These are phyloP conservation scores for Polyommatus icarus DNA, from an alignment of 2,888 invertebrate species.

Conservation along the genomic window DNA sequence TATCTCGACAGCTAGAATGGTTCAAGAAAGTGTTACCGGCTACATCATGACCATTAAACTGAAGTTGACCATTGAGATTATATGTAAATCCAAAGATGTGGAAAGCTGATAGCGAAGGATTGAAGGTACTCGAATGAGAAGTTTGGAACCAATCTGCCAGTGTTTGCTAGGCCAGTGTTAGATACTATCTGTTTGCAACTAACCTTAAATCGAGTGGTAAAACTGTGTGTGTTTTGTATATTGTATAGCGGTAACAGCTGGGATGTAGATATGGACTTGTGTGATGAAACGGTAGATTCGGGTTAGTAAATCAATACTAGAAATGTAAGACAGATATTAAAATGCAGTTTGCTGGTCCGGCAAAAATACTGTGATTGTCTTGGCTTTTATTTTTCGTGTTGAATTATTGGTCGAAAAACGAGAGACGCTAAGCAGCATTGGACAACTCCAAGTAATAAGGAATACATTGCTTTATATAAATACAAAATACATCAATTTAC, in stretches of 20 bases:
- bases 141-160: neutral
- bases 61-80: neutral
- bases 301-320: neutral
- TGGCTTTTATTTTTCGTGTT: neutral
- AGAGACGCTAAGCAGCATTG: constrained; percentile 1
- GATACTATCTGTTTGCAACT: constrained; percentile 3
- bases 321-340: neutral
- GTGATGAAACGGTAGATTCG: neutral
- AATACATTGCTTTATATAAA: constrained; percentile 22
- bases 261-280: constrained; percentile 23
- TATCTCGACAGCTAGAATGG: neutral
- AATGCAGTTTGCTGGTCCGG: neutral
- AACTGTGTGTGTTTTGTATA: constrained; percentile 28
- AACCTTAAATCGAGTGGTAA: neutral
- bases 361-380: neutral
- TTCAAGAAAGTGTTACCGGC: neutral
- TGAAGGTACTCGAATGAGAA: neutral
- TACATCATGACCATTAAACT: neutral
- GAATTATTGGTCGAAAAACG: constrained; percentile 7
- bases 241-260: constrained; percentile 19
- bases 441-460: constrained; percentile 1
- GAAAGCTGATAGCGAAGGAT: neutral
- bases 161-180: constrained; percentile 15
- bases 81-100: constrained; percentile 3
- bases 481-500: constrained; percentile 13